phyloP scores from a whole-genome alignment of 2,113 vertebrate genomes.

The Stictonetta naevosa region DNA sequence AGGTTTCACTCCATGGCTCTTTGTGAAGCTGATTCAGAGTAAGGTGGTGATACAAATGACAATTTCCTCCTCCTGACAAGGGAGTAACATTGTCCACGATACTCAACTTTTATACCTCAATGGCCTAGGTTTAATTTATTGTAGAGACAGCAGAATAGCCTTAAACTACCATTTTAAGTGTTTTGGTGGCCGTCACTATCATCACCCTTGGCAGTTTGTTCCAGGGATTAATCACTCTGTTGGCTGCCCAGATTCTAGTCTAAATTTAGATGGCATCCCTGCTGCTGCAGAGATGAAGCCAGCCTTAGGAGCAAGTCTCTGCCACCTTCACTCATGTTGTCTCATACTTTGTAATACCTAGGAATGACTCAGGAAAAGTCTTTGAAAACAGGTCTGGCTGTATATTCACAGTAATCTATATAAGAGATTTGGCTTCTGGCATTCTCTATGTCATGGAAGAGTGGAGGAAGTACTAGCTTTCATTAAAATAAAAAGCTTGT shows the following conservation, averaged over 20 bases:
- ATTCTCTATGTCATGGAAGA: neutral
- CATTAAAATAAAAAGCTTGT: neutral
- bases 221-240: neutral
- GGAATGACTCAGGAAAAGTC: neutral
- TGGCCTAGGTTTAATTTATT: neutral
- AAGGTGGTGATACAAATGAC: rapidly evolving
- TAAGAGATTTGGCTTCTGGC: neutral
- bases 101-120: neutral
- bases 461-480: neutral
- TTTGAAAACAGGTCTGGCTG: neutral
- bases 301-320: neutral
- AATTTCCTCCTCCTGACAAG: neutral
- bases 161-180: neutral
- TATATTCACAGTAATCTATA: rapidly evolving
- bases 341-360: neutral
- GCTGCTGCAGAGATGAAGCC: neutral
- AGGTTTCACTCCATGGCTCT: neutral
- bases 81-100: rapidly evolving
- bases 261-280: neutral
- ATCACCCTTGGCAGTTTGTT: neutral
- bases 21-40: neutral
- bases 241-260: neutral
- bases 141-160: neutral
- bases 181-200: neutral
- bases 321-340: rapidly evolving